Base-by-base conservation (phyloP, 1,140 invertebrate genomes). In the Hyphantria cunea region DNA sequence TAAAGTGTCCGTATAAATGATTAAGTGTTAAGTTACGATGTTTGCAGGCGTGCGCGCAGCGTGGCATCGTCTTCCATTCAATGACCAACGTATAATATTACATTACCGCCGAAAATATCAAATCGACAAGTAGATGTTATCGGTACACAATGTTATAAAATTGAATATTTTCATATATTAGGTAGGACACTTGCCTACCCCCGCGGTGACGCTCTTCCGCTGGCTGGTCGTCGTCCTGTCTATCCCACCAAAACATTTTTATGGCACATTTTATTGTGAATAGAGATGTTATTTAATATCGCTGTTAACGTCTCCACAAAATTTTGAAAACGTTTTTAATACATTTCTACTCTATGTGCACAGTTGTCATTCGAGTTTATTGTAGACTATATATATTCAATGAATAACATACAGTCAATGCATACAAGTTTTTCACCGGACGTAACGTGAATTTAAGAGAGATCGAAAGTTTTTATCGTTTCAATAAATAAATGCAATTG, bases 231-330 rank as follows among this genome's bases (percentile, higher is more conserved):
- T 59, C 63, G 51, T 74, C 70, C 58, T 51, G 34, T 13, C 52
- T 61, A 48, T 61, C 69, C 67, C 33, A 66, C 64, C 51, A 70
- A 55, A 53, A 70, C 68, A 71, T 70, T 84, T 73, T 84, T 87
- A 87, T 73, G 78, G 75, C 66, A 78, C 72, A 55, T 73, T 86
- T 84, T 84, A 86, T 86, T 68, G 73, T 75, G 74, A 84, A 89
- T 89, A 87, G 84, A 89, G 86, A 87, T 78, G 84, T 89, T 87
- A 86, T 87, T 89, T 85, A 87, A 86, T 85, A 86, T 86, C 73
- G 75, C 63, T 84, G 86, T 89, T 87, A 86, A 85, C 84, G 82
- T 85, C 70, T 78, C 72, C 69, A 76, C 73, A 75, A 76, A 68
- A 77, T 80, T 25, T 75, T 77, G 61, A 72, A 70, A 49, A 66